phyloP scores from a whole-genome alignment of 2,888 invertebrate species.

The Ceraclea dissimilis region DNA sequence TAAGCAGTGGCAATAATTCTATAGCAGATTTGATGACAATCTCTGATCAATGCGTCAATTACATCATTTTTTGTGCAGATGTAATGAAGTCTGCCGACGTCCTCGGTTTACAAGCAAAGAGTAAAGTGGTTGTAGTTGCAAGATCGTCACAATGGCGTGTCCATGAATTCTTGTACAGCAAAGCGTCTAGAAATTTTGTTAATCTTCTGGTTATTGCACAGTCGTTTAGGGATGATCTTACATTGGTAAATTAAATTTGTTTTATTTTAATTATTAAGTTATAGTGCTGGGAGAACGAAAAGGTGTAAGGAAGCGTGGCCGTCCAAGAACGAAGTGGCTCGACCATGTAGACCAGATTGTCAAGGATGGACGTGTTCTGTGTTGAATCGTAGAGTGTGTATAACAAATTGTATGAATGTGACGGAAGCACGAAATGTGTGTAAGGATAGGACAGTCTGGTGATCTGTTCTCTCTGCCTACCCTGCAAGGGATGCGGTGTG shows the following conservation, averaged over 20 bases:
- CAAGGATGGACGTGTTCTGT: too few species aligned
- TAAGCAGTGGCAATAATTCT: conserved; percentile 43
- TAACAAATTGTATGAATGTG: too few species aligned
- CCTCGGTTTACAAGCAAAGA: conserved; percentile 54
- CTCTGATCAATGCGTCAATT: conserved; percentile 51
- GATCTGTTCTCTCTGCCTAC: too few species aligned
- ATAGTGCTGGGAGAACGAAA: too few species aligned
- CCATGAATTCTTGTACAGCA: conserved; percentile 58
- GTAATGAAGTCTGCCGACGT: conserved; percentile 51
- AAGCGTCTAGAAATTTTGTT: conserved; percentile 55
- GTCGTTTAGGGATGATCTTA: conserved; percentile 49
- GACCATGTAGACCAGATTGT: too few species aligned
- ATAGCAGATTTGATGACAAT: conserved; percentile 38
- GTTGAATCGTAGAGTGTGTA: too few species aligned
- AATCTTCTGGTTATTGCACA: conserved; percentile 64
- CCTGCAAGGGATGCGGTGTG: too few species aligned
- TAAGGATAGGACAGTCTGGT: too few species aligned
- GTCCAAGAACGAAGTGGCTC: too few species aligned
- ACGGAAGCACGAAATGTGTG: too few species aligned
- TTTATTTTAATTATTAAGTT: background rate
- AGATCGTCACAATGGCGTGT: conserved; percentile 69
- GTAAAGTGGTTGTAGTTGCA: conserved; percentile 59
- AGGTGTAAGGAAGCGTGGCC: too few species aligned
- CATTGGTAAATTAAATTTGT: conserved; percentile 35
- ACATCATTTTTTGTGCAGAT: conserved; percentile 60